phyloP scores from a whole-genome alignment of 1,140 invertebrate species.

The Bombus balteatus region DNA sequence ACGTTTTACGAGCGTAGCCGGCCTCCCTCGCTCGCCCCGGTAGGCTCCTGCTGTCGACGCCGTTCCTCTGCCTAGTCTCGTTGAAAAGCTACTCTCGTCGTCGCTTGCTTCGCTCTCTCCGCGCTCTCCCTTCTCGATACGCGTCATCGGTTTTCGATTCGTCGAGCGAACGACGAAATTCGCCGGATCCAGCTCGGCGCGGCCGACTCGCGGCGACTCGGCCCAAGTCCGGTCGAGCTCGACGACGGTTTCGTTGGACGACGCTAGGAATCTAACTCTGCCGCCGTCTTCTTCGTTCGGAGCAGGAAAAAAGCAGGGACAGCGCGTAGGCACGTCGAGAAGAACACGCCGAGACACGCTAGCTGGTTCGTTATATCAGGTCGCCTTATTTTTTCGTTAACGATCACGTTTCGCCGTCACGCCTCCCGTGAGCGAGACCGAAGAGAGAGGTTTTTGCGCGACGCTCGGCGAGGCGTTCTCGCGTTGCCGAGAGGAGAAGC shows the following conservation, averaged over 20 bases:
- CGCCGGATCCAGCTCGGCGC: too few relatives aligned
- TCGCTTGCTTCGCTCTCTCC: too few relatives aligned
- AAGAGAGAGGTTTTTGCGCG: conserved; percentile 56
- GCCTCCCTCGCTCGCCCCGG: not conserved
- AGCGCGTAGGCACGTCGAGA: not conserved
- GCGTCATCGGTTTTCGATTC: too few relatives aligned
- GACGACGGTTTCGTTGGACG: too few relatives aligned
- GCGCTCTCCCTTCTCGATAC: too few relatives aligned
- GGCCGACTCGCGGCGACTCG: too few relatives aligned
- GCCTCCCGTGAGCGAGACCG: conserved; percentile 48
- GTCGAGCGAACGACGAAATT: too few relatives aligned
- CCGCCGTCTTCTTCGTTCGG: too few relatives aligned
- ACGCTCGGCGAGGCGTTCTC: conserved; percentile 47
- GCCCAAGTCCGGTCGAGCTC: too few relatives aligned
- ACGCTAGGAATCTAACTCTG: too few relatives aligned
- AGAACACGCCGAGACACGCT: not conserved
- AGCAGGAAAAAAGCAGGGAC: not conserved
- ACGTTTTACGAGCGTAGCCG: conserved; percentile 61
- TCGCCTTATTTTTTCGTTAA: conserved; percentile 66
- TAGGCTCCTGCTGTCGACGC: conserved; percentile 27
- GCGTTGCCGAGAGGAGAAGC: conserved; percentile 32
- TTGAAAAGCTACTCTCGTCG: conserved; percentile 12
- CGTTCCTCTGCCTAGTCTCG: not conserved
- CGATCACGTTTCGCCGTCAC: conserved; percentile 64
- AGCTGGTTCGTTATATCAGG: conserved; percentile 43